Percentiles rank a stretch among this genome's conserved stretches.
Conservation (phyloP, 2,113 vertebrate species). For the Heterotis niloticus region DNA sequence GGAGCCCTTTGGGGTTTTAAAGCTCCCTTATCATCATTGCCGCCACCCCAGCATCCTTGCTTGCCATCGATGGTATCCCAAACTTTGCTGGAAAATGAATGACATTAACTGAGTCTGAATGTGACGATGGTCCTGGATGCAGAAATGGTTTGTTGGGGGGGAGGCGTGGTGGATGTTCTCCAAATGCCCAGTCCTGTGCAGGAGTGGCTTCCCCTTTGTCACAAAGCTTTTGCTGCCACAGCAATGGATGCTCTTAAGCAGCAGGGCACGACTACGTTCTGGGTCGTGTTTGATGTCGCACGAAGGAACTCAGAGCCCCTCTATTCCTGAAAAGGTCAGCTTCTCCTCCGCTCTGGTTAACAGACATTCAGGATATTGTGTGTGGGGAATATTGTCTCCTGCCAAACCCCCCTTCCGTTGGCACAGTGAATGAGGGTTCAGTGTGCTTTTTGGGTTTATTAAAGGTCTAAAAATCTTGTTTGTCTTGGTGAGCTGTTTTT, state of each 20-base stretch:
- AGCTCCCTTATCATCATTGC: not conserved
- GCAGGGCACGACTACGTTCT: slow-evolving; percentile 45
- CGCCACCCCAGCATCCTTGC: too few relatives aligned
- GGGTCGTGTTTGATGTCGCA: slow-evolving; percentile 32
- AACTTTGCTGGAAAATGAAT: slow-evolving; percentile 11
- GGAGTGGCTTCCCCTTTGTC: not conserved
- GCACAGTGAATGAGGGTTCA: slow-evolving; percentile 50
- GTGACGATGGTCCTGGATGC: not conserved
- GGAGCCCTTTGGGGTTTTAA: not conserved
- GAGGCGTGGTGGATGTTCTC: slow-evolving; percentile 34
- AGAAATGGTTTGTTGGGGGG: not conserved
- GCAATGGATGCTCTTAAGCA: not conserved
- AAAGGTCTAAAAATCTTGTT: slow-evolving; percentile 52
- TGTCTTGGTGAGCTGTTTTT: slow-evolving; percentile 48
- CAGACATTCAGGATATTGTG: slow-evolving; percentile 51
- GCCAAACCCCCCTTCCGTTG: slow-evolving; percentile 38
- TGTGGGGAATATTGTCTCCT: slow-evolving; percentile 51
- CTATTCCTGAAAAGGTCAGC: slow-evolving; percentile 48
- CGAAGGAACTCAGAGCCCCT: slow-evolving; percentile 28
- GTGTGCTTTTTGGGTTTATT: slow-evolving; percentile 47
- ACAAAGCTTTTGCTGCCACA: not conserved
- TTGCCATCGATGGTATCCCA: not conserved
- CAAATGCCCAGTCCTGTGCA: slow-evolving; percentile 43
- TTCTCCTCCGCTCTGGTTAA: slow-evolving; percentile 24
- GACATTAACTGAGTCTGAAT: slow-evolving; percentile 31